Evolutionary conservation across 2,888 invertebrate genomes (phyloP).

Genomic region (Campoletis raptor): DNA sequence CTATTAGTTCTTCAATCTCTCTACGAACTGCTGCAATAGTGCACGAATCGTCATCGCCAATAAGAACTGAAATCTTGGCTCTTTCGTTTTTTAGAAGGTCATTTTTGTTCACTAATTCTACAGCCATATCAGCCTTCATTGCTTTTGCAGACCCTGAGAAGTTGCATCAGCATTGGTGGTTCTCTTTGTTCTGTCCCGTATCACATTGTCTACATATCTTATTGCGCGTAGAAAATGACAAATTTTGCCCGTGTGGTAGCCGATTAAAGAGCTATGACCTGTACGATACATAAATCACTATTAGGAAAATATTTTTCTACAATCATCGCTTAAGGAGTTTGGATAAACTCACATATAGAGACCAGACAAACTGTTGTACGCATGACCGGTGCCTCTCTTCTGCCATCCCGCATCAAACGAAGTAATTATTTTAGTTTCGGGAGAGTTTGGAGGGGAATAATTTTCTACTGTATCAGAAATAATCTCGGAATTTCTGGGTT

Average conservation of each 20-base stretch:
- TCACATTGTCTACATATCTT: conserved; percentile 14
- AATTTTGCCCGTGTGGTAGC: neutral
- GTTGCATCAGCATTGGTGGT: conserved; percentile 30
- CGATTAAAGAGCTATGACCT: conserved; percentile 22
- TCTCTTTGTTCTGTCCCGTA: conserved; percentile 6
- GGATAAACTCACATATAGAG: neutral
- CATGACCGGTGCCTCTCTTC: neutral
- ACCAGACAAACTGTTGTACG: conserved; percentile 5
- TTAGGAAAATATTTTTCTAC: neutral
- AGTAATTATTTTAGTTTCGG: neutral
- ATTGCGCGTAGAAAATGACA: neutral
- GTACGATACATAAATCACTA: neutral
- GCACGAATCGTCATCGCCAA: no score
- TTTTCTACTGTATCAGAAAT: neutral
- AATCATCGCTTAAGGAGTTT: neutral
- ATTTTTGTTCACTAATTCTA: conserved; percentile 20
- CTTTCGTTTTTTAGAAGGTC: conserved; percentile 5
- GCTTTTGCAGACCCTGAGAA: conserved; percentile 22
- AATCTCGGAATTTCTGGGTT: neutral
- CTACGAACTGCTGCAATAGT: no score
- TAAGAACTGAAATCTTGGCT: neutral
- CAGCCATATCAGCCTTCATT: conserved; percentile 28
- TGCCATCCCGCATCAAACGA: neutral
- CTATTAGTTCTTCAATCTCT: no score
- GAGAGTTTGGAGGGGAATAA: neutral